A percentile compares a stretch with the other conserved stretches of the same genome.
These are phyloP conservation scores for Trachythela sp. DNA, from an alignment of 64 coral and sea anemone genomes.

Conservation along the genomic window DNA sequence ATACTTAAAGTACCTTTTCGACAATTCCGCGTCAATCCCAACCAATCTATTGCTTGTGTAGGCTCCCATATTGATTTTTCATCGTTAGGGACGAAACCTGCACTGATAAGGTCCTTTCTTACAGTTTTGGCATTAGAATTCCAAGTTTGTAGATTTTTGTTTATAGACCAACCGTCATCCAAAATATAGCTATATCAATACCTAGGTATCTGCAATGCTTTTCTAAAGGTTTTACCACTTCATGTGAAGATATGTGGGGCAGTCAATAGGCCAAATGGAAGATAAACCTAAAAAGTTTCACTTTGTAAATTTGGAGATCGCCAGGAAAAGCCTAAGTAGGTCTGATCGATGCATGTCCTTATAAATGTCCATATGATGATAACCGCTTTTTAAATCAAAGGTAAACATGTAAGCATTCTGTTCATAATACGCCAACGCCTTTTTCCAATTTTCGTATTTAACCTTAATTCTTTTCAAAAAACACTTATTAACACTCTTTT, in stretches of 20 bases:
- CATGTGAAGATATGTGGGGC: slow-evolving; percentile 27
- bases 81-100: background rate
- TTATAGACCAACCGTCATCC: slow-evolving; percentile 3
- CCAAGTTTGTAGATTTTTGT: background rate
- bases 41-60: slow-evolving; percentile 44
- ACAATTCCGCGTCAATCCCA: slow-evolving; percentile 29
- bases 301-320: background rate
- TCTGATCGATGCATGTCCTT: no score
- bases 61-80: slow-evolving; percentile 32
- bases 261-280: slow-evolving; percentile 27
- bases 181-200: background rate
- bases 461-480: background rate
- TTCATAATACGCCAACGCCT: no score
- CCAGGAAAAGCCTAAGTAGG: no score
- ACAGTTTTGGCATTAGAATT: background rate
- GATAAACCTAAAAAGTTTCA: background rate
- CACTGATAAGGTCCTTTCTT: background rate
- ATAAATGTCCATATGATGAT: no score
- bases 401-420: no score
- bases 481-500: slow-evolving; percentile 48
- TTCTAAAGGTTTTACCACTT: background rate
- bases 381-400: no score
- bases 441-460: slow-evolving; percentile 25
- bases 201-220: no score
- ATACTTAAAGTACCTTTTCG: slow-evolving; percentile 37